phyloP scores from a whole-genome alignment of 92 coral and sea anemone species.

The Epizoanthus ramosus region DNA sequence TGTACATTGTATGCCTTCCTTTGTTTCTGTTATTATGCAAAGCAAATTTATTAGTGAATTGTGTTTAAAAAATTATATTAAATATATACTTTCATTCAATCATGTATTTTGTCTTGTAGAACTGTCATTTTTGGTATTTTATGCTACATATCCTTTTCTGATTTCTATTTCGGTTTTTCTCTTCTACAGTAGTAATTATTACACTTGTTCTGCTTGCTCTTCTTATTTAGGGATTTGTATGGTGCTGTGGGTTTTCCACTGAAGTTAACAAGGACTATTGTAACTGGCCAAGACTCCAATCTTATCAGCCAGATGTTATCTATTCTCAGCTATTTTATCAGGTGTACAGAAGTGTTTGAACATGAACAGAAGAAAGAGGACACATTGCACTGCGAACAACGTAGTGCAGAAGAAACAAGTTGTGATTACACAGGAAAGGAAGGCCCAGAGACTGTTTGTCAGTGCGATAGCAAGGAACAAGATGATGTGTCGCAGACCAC shows the following conservation, averaged over 20 bases:
- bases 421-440: background rate
- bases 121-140: no score
- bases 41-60: no score
- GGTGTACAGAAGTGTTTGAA: constrained; percentile 95
- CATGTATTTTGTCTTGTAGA: background rate
- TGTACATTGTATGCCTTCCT: no score
- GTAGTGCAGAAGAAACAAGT: background rate
- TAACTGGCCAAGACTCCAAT: constrained; percentile 75
- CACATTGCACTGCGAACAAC: background rate
- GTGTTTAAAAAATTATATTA: no score
- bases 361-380: constrained; percentile 65
- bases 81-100: background rate
- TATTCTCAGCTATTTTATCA: constrained; percentile 86
- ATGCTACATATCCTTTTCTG: no score
- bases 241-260: constrained; percentile 92
- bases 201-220: background rate
- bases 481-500: constrained; percentile 19
- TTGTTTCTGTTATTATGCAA: no score
- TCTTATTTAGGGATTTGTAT: constrained; percentile 76
- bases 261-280: constrained; percentile 81
- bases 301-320: constrained; percentile 72
- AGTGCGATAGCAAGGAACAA: constrained; percentile 26
- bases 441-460: background rate
- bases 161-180: no score
- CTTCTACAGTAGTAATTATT: background rate